Conservation (phyloP, 2,113 vertebrate species). For the Zeus faber region DNA sequence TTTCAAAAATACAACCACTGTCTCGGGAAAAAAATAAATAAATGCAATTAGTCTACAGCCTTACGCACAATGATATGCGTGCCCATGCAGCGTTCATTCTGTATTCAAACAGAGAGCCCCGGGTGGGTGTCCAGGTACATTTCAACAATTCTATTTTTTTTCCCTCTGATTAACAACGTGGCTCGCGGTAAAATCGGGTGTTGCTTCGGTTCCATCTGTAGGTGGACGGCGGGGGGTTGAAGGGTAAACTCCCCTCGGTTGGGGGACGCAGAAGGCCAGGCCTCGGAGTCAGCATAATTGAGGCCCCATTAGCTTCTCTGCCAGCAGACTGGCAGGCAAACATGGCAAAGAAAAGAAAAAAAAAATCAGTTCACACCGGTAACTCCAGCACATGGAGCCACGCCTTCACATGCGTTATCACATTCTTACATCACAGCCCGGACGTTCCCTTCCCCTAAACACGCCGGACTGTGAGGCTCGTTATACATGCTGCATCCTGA, state of each 20-base stretch:
- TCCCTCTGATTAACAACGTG: not conserved
- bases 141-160: not conserved
- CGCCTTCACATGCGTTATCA: not conserved
- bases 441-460: not conserved
- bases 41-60: too few species aligned
- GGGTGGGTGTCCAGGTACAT: not conserved
- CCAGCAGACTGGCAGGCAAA: slow-evolving; percentile 39
- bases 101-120: not conserved
- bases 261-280: slow-evolving; percentile 36
- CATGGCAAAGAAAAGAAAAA: slow-evolving; percentile 10
- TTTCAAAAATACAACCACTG: too few species aligned
- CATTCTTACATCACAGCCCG: not conserved
- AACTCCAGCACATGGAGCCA: slow-evolving; percentile 17
- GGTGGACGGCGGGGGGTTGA: slow-evolving; percentile 50
- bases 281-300: slow-evolving; percentile 69
- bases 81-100: too few species aligned
- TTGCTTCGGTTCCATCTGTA: slow-evolving; percentile 61
- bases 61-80: too few species aligned
- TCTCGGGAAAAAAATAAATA: too few species aligned
- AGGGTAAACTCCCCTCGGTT: slow-evolving; percentile 35
- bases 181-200: slow-evolving; percentile 40
- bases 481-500: not conserved
- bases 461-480: not conserved
- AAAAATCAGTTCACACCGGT: slow-evolving; percentile 35
- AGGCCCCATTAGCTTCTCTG: slow-evolving; percentile 49